phyloP scores from a whole-genome alignment of 2,113 vertebrate species.

The Scomber japonicus region DNA sequence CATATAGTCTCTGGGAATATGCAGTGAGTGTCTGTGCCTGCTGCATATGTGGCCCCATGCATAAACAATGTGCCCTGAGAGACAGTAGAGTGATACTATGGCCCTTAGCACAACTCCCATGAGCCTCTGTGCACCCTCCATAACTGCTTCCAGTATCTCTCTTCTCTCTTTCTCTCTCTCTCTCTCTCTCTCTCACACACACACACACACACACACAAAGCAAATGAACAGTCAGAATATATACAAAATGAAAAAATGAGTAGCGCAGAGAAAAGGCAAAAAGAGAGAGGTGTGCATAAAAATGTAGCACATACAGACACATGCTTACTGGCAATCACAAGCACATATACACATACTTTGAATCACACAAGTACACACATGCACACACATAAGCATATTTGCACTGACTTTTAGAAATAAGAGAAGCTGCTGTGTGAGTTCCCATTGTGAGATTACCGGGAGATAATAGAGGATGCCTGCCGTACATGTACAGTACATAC shows the following conservation, averaged over 20 bases:
- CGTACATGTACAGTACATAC: background rate
- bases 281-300: conserved; percentile 48
- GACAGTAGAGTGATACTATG: conserved; percentile 80
- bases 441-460: conserved; percentile 25
- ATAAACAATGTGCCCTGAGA: conserved; percentile 84
- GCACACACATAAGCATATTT: background rate
- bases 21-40: conserved; percentile 67
- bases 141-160: conserved; percentile 57
- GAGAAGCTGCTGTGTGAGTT: conserved; percentile 25
- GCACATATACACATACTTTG: background rate
- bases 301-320: conserved; percentile 31
- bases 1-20: conserved; percentile 70
- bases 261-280: conserved; percentile 26
- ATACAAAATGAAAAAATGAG: conserved; percentile 50
- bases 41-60: conserved; percentile 81
- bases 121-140: conserved; percentile 76
- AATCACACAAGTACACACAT: background rate
- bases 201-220: conserved; percentile 5
- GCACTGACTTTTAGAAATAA: conserved; percentile 14
- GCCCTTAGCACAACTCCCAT: conserved; percentile 83
- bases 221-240: conserved; percentile 50
- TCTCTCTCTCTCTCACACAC: background rate
- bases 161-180: background rate
- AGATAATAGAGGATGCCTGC: conserved; percentile 18
- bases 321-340: conserved; percentile 23